Conservation (phyloP, 2,113 vertebrate genomes). For the Caretta caretta region DNA sequence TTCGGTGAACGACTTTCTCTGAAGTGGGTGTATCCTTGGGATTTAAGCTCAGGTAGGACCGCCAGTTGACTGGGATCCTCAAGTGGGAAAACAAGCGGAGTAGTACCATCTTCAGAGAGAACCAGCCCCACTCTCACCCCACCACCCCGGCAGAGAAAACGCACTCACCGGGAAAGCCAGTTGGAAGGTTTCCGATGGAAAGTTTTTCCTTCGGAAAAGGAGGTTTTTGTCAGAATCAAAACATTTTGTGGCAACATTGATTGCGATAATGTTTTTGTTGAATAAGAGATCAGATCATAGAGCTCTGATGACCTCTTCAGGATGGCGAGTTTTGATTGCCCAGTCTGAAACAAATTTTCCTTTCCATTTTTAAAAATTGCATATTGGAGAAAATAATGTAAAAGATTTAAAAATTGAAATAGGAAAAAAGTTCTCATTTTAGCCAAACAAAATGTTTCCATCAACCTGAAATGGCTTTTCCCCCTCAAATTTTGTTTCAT, state of each 20-base stretch:
- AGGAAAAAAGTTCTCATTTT: neutral
- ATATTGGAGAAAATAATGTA: rapidly evolving
- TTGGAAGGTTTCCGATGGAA: neutral
- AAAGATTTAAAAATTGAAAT: neutral
- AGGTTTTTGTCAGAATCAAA: neutral
- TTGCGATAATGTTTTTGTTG: neutral
- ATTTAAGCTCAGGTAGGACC: neutral
- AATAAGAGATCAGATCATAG: neutral
- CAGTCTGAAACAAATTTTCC: neutral
- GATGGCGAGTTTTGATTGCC: rapidly evolving
- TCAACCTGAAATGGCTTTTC: neutral
- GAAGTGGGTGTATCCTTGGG: neutral
- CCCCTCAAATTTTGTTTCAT: neutral
- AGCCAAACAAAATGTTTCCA: rapidly evolving
- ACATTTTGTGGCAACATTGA: rapidly evolving
- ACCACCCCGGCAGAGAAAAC: neutral
- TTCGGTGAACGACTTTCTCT: neutral
- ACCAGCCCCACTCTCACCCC: neutral
- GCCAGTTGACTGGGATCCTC: neutral
- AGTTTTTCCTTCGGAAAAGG: neutral
- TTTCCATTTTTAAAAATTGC: neutral
- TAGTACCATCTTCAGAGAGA: neutral
- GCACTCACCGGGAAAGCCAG: rapidly evolving
- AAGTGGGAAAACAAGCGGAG: neutral
- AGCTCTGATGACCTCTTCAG: rapidly evolving